Evolutionary conservation across 2,888 invertebrate genomes (phyloP).

Genomic region (Tetrapedia diversipes): DNA sequence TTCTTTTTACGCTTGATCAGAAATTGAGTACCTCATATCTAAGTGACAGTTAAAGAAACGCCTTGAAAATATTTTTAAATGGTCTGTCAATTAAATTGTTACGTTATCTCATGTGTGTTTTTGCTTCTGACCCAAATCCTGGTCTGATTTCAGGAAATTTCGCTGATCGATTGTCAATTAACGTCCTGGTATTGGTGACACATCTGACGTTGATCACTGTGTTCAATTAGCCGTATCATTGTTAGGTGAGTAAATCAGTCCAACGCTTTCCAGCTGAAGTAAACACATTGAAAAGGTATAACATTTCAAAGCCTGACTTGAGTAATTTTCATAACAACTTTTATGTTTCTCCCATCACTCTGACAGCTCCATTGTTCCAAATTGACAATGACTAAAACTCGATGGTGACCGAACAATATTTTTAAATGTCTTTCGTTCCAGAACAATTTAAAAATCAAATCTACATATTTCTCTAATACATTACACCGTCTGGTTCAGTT

Average conservation of each 20-base stretch:
- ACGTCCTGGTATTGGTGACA: conserved; percentile 34
- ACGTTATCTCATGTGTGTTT: no score
- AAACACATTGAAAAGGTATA: no score
- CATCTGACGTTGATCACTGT: conserved; percentile 37
- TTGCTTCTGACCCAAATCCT: not conserved
- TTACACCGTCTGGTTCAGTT: no score
- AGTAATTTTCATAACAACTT: conserved; percentile 1
- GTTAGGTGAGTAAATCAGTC: conserved; percentile 37
- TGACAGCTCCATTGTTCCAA: no score
- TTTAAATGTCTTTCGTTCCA: no score
- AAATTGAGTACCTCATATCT: not conserved
- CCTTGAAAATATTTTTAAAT: not conserved
- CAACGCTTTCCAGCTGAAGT: not conserved
- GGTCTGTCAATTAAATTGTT: not conserved
- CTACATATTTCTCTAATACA: no score
- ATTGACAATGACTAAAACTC: no score
- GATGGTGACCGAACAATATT: no score
- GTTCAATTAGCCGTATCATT: conserved; percentile 36
- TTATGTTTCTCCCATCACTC: no score
- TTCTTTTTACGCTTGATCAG: no score
- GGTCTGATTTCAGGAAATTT: conserved; percentile 53
- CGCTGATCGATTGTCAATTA: conserved; percentile 39
- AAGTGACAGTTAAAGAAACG: not conserved
- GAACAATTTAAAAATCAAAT: no score
- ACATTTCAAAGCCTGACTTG: no score